Evolutionary conservation across 2,888 invertebrate genomes (phyloP).

Genomic region (Andrena bicolor): DNA sequence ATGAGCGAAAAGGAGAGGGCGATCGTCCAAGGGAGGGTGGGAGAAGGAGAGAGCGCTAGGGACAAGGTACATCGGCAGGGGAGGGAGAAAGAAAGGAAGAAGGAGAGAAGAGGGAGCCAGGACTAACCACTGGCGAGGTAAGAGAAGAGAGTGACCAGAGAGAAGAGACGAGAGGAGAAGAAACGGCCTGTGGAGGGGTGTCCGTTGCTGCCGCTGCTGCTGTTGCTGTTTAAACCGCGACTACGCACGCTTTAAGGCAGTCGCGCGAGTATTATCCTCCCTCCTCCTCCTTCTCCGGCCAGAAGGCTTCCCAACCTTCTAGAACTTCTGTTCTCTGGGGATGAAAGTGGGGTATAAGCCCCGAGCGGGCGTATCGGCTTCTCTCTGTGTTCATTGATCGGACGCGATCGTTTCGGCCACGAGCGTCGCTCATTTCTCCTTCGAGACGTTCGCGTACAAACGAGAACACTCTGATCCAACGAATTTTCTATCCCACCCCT

Average conservation of each 20-base stretch:
- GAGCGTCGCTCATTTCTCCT: neutral
- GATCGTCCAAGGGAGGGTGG: constrained; percentile 57
- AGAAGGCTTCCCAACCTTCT: constrained; percentile 40
- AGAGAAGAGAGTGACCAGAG: constrained; percentile 66
- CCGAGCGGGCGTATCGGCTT: constrained; percentile 31
- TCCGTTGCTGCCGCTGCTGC: constrained; percentile 67
- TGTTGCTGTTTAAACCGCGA: constrained; percentile 69
- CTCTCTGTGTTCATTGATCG: constrained; percentile 39
- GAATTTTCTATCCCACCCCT: neutral
- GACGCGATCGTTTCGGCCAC: neutral
- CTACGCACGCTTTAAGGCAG: constrained; percentile 68
- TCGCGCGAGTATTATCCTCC: constrained; percentile 64
- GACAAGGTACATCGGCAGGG: constrained; percentile 56
- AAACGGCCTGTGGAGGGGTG: constrained; percentile 71
- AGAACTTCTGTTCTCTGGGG: constrained; percentile 57
- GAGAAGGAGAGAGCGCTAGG: constrained; percentile 47
- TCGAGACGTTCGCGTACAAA: constrained; percentile 4
- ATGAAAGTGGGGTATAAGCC: constrained; percentile 52
- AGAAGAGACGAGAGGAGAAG: constrained; percentile 67
- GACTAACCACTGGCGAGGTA: constrained; percentile 68
- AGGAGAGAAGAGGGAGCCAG: constrained; percentile 59
- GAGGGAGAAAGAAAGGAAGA: constrained; percentile 63
- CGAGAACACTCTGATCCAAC: neutral
- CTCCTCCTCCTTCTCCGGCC: constrained; percentile 39
- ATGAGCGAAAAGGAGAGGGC: constrained; percentile 44